Percentiles rank a stretch among this genome's conserved stretches.
Evolutionary conservation across 1,140 invertebrate genomes (phyloP).

Genomic region (Hirudo medicinalis): DNA sequence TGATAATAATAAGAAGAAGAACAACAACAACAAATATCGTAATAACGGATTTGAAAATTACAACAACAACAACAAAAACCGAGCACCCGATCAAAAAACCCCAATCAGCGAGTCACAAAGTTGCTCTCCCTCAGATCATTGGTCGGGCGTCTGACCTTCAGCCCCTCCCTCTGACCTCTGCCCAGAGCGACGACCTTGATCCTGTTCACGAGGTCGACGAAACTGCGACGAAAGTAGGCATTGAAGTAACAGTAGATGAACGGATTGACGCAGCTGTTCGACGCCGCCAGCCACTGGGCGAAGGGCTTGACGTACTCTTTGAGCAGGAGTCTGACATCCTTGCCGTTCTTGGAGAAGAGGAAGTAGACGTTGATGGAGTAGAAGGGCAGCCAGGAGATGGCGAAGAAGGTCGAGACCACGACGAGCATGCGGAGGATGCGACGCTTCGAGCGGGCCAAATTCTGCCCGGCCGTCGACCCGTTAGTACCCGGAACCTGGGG

Average conservation of each 20-base stretch:
- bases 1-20: no score
- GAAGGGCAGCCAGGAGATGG: conserved; percentile 82
- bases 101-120: no score
- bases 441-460: conserved; percentile 28
- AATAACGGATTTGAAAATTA: no score
- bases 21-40: no score
- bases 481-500: conserved; percentile 46
- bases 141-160: no score
- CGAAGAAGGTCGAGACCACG: conserved; percentile 82
- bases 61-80: no score
- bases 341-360: conserved; percentile 11
- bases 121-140: no score
- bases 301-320: conserved; percentile 48
- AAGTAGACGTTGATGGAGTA: conserved; percentile 47
- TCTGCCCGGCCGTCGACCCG: conserved; percentile 25
- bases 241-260: conserved; percentile 91
- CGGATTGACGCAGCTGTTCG: conserved; percentile 89
- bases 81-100: no score
- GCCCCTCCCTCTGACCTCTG: no score
- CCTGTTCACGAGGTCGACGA: background rate
- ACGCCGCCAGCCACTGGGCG: conserved; percentile 83
- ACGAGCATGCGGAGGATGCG: conserved; percentile 73
- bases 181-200: no score
- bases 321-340: background rate
- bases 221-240: conserved; percentile 74